phyloP scores from a whole-genome alignment of 2,113 vertebrate genomes.

The Urocitellus parryii region DNA sequence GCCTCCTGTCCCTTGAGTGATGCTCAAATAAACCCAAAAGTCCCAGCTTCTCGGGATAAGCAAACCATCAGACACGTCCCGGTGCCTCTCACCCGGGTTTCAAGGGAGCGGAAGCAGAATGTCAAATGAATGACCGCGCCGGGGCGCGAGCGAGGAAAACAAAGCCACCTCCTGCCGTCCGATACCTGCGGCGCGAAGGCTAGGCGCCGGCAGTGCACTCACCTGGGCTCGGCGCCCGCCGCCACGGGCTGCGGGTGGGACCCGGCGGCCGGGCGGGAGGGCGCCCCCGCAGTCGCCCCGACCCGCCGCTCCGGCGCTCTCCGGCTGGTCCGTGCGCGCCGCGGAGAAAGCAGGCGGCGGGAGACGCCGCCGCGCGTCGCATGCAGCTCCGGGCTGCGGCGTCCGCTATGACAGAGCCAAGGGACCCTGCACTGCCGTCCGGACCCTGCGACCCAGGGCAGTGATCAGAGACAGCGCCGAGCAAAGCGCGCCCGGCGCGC shows the following conservation, averaged over 20 bases:
- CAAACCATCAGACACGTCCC: not conserved
- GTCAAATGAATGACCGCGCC: slow-evolving; percentile 64
- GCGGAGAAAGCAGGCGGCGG: slow-evolving; percentile 37
- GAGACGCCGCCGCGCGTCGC: slow-evolving; percentile 69
- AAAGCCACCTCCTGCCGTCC: slow-evolving; percentile 60
- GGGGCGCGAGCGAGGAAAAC: slow-evolving; percentile 51
- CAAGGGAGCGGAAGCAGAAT: slow-evolving; percentile 10
- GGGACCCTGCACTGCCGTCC: slow-evolving; percentile 26
- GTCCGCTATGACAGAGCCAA: slow-evolving; percentile 1
- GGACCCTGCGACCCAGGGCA: not conserved
- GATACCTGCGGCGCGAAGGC: slow-evolving; percentile 22
- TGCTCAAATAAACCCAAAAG: slow-evolving; percentile 12
- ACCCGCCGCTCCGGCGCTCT: slow-evolving; percentile 54
- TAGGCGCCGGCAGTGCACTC: slow-evolving; percentile 39
- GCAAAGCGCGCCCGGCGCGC: slow-evolving; percentile 29
- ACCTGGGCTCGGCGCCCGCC: slow-evolving; percentile 51
- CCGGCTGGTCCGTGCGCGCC: slow-evolving; percentile 40
- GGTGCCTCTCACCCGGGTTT: not conserved
- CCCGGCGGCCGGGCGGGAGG: not conserved
- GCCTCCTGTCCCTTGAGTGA: slow-evolving; percentile 19
- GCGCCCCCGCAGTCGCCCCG: slow-evolving; percentile 51
- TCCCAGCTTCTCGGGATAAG: slow-evolving; percentile 1
- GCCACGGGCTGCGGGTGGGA: not conserved
- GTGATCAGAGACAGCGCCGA: not conserved
- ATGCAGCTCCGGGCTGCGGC: slow-evolving; percentile 44